phyloP scores from a whole-genome alignment of 2,797 vertebrate species.

The Macropodus opercularis region DNA sequence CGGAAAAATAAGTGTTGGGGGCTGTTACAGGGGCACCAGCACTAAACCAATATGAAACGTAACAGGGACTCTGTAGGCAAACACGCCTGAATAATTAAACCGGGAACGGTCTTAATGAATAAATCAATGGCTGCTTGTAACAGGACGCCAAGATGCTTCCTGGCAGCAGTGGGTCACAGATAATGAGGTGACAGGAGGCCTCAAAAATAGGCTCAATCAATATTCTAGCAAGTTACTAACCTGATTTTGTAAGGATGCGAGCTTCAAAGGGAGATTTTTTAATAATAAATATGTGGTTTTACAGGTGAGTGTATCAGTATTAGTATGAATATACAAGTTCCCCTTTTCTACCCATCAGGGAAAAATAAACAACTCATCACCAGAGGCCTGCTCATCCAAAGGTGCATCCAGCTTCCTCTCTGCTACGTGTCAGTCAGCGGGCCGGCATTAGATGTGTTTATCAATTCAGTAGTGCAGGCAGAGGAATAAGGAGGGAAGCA shows the following conservation, averaged over 20 bases:
- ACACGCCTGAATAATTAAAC: slow-evolving; percentile 81
- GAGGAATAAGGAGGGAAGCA: slow-evolving; percentile 74
- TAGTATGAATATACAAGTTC: not conserved
- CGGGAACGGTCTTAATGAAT: slow-evolving; percentile 80
- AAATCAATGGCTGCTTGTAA: slow-evolving; percentile 75
- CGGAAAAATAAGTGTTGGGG: too few relatives aligned
- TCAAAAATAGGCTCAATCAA: slow-evolving; percentile 21
- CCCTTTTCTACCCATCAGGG: slow-evolving; percentile 4
- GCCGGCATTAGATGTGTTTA: slow-evolving; percentile 82
- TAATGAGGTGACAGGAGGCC: slow-evolving; percentile 52
- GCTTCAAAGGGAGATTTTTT: too few relatives aligned
- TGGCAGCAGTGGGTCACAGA: slow-evolving; percentile 62
- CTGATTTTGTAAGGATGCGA: too few relatives aligned
- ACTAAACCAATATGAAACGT: slow-evolving; percentile 25
- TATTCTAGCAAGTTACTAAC: slow-evolving; percentile 18
- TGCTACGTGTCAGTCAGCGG: slow-evolving; percentile 74
- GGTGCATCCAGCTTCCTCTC: slow-evolving; percentile 61
- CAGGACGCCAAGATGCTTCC: slow-evolving; percentile 73
- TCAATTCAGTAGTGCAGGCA: slow-evolving; percentile 78
- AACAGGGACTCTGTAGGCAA: slow-evolving; percentile 51
- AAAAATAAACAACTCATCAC: slow-evolving; percentile 26
- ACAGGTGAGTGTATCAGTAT: slow-evolving; percentile 15
- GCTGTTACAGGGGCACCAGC: not conserved
- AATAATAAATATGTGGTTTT: too few relatives aligned
- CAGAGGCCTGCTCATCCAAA: slow-evolving; percentile 25